phyloP scores from a whole-genome alignment of 2,797 vertebrate species.

The Micropoecilia bifurca region DNA sequence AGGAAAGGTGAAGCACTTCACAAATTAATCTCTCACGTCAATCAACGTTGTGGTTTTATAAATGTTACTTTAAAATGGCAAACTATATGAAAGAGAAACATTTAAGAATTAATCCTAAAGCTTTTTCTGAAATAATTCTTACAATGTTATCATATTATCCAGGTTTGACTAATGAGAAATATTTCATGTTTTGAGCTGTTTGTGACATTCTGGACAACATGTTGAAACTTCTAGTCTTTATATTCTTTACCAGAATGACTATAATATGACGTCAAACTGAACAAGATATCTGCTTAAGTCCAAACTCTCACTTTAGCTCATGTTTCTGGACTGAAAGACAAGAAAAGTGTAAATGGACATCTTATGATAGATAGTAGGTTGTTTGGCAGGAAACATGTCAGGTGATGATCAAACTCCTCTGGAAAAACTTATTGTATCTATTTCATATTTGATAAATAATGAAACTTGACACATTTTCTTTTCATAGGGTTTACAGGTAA shows the following conservation, averaged over 20 bases:
- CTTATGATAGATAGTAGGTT: not conserved
- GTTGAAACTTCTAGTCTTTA: not conserved
- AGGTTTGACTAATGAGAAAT: not conserved
- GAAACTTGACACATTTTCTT: not conserved
- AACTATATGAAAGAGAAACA: not conserved
- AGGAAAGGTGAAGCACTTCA: conserved; percentile 51
- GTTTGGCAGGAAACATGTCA: not conserved
- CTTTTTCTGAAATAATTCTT: not conserved
- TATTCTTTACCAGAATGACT: not conserved
- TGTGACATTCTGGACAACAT: not conserved
- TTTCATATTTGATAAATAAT: not conserved
- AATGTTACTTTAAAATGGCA: not conserved
- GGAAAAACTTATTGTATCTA: not conserved
- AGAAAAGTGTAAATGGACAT: not conserved
- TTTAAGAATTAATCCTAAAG: not conserved
- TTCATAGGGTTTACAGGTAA: not conserved
- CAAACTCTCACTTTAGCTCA: not conserved
- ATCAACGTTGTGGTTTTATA: not conserved
- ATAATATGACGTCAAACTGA: not conserved
- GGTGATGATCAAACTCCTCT: not conserved
- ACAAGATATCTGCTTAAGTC: not conserved
- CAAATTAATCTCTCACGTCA: not conserved
- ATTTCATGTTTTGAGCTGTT: not conserved
- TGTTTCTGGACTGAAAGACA: not conserved
- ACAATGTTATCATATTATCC: not conserved